Base-by-base conservation (phyloP, 2,113 vertebrate species). In the Ctenodactylus gundi region DNA sequence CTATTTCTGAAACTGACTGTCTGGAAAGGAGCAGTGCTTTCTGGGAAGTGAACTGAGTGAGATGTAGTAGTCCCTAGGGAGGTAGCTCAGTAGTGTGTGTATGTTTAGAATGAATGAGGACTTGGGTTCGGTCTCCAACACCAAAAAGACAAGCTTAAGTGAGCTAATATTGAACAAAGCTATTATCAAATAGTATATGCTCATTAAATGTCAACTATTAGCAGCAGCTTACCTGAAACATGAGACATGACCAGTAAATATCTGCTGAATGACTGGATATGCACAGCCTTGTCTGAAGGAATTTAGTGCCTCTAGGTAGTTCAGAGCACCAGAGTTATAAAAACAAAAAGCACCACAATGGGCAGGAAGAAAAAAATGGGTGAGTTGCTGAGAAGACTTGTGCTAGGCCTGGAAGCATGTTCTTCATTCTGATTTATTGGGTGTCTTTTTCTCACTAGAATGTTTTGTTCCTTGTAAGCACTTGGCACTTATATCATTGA, bases 341-440 rank as follows among this genome's bases (percentile, higher is more conserved):
- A 21, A 46, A 15, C 77, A 20, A 1, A 41, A 10, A 0, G 0
- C 7, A 0, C 41, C 46, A 9, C 3, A n/a, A 1, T 17, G 17
- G 15, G 7, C 21, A 21, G 20, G 44, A 53, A 57, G 27, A 29
- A 36, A 53, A 57, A 34, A 29, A 36, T 13, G 29, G 34, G 67
- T 31, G 15, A 2, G 58, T 29, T 31, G 49, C 41, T 68, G 51
- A 17, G 44, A 55, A 83, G 68, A 20, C 39, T 1, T 7, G 21
- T 49, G 67, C 55, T 46, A 21, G 53, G 39, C 57, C 31, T 1
- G 13, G 41, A n/a, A 49, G 20, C 41, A 20, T n/a, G 14, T 6
- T 17, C 41, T 73, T 65, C 20, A 7, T 82, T 44, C 34, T 31
- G 83, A 6, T 41, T 29, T 44, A 7, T 10, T 41, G 8, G 10